A percentile compares a stretch with the other conserved stretches of the same genome.
phyloP scores from a whole-genome alignment of 1,140 invertebrate genomes.

The Babylonia areolata region DNA sequence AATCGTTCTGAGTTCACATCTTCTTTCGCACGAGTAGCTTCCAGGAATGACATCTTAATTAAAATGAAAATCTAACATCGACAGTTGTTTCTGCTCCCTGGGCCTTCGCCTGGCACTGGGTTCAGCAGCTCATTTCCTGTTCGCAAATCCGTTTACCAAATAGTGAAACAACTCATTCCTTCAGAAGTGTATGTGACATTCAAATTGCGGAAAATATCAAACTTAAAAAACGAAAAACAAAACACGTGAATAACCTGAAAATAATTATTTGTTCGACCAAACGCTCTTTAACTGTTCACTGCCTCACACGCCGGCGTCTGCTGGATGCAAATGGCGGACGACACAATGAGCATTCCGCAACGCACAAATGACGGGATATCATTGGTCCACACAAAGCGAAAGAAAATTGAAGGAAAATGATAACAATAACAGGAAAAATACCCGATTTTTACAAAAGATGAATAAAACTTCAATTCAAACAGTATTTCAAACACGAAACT shows the following conservation, averaged over 20 bases:
- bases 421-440: neutral
- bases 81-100: too few relatives aligned
- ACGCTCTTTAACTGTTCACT: slow-evolving; percentile 13
- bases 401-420: slow-evolving; percentile 20
- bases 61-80: too few relatives aligned
- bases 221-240: neutral
- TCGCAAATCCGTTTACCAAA: neutral
- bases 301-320: slow-evolving; percentile 30
- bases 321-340: slow-evolving; percentile 40
- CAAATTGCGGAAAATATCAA: neutral
- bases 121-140: slow-evolving; percentile 29
- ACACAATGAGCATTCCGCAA: slow-evolving; percentile 33
- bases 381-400: slow-evolving; percentile 31
- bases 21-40: too few relatives aligned
- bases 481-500: neutral
- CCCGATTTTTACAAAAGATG: neutral
- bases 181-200: neutral
- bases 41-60: too few relatives aligned
- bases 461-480: neutral
- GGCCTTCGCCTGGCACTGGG: too few relatives aligned
- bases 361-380: slow-evolving; percentile 30
- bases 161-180: neutral
- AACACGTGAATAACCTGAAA: slow-evolving; percentile 13
- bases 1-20: too few relatives aligned
- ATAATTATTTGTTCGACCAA: slow-evolving; percentile 24